These are phyloP conservation scores for Plecotus auritus DNA, from an alignment of 2,113 vertebrate genomes.

Conservation along the genomic window DNA sequence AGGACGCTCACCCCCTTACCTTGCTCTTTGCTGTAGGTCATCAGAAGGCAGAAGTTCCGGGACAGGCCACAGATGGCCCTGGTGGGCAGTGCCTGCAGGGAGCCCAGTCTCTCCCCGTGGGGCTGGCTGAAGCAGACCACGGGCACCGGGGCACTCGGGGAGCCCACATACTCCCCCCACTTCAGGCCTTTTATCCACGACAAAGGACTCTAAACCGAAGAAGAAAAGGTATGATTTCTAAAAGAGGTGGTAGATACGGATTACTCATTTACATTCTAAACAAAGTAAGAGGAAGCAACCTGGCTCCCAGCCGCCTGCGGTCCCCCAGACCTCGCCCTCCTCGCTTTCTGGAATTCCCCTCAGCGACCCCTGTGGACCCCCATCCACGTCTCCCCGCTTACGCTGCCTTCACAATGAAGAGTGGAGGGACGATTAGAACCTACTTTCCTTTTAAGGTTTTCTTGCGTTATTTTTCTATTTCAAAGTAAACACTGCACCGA, in stretches of 20 bases:
- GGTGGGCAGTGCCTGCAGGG: conserved; percentile 94
- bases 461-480: neutral
- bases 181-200: conserved; percentile 98
- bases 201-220: conserved; percentile 88
- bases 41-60: conserved; percentile 96
- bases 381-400: neutral
- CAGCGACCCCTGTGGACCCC: neutral
- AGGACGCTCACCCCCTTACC: conserved; percentile 78
- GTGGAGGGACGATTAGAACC: neutral
- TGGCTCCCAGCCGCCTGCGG: neutral
- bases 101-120: conserved; percentile 94
- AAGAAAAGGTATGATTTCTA: neutral
- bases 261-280: neutral
- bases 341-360: neutral
- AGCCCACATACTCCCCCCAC: conserved; percentile 98
- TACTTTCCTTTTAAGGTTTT: neutral
- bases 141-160: conserved; percentile 94
- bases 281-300: neutral
- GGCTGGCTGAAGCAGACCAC: conserved; percentile 98
- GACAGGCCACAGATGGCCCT: conserved; percentile 95
- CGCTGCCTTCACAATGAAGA: neutral
- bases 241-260: neutral
- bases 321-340: neutral
- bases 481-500: neutral
- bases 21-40: conserved; percentile 99